These are phyloP conservation scores for Daphoenositta chrysoptera DNA, from an alignment of 2,113 vertebrate genomes.

Conservation along the genomic window DNA sequence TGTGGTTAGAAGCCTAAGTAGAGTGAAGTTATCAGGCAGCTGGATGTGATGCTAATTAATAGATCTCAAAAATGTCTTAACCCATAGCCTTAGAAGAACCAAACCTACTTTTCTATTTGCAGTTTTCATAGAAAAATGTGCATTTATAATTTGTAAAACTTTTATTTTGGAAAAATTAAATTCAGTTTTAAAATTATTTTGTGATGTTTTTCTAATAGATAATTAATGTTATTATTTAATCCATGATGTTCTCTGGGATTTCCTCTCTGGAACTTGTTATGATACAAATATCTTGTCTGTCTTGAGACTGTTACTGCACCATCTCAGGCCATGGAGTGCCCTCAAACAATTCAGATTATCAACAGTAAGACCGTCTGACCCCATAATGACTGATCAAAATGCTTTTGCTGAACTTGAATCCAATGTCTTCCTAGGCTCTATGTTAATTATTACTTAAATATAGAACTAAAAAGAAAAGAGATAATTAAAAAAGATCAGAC, in stretches of 20 bases:
- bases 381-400: neutral
- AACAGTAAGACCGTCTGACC: neutral
- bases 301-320: neutral
- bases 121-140: neutral
- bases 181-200: neutral
- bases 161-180: neutral
- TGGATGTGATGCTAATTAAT: neutral
- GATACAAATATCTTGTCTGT: neutral
- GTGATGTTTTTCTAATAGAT: neutral
- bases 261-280: neutral
- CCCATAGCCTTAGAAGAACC: neutral
- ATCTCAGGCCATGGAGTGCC: neutral
- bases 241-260: neutral
- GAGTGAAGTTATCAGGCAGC: neutral
- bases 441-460: neutral
- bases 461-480: neutral
- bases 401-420: neutral
- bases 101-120: neutral
- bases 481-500: neutral
- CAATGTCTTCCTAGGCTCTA: neutral
- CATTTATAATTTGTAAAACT: neutral
- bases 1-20: slow-evolving; percentile 8
- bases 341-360: neutral
- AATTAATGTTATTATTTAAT: neutral
- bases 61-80: neutral